A percentile compares a stretch with the other conserved stretches of the same genome.
These are phyloP conservation scores for Mesocricetus auratus DNA, from an alignment of 2,113 vertebrate genomes.

Conservation along the genomic window DNA sequence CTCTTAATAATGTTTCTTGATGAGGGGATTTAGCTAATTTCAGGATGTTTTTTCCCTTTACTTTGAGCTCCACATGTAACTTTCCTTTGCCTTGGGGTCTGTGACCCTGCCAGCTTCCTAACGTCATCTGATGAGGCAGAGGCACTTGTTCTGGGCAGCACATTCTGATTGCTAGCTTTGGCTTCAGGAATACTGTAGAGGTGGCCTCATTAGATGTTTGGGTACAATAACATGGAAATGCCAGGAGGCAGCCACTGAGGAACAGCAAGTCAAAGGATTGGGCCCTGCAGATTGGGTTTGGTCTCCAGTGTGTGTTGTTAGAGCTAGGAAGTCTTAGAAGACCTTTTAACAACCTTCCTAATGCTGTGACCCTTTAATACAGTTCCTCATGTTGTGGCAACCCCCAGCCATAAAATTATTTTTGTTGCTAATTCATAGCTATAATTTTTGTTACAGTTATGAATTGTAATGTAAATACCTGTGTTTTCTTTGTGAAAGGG, in stretches of 20 bases:
- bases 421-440: neutral
- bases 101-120: neutral
- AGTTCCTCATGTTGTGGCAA: neutral
- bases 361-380: no score
- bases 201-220: constrained; percentile 52
- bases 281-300: constrained; percentile 78
- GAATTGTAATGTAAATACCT: neutral
- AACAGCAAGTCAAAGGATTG: constrained; percentile 48
- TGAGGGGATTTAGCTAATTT: constrained; percentile 68
- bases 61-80: constrained; percentile 37
- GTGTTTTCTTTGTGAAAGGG: neutral
- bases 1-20: constrained; percentile 57
- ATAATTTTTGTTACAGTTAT: neutral
- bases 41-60: constrained; percentile 42
- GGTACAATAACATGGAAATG: constrained; percentile 29
- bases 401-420: neutral
- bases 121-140: neutral
- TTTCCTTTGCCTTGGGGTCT: constrained; percentile 59
- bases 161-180: constrained; percentile 28
- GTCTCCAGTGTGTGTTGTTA: constrained; percentile 80
- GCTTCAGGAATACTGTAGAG: constrained; percentile 57
- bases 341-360: neutral
- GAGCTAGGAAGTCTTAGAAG: neutral
- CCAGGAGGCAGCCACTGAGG: constrained; percentile 68
- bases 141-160: neutral